These are phyloP conservation scores for Microplitis deprimator DNA, from an alignment of 2,888 invertebrate genomes.

Conservation along the genomic window DNA sequence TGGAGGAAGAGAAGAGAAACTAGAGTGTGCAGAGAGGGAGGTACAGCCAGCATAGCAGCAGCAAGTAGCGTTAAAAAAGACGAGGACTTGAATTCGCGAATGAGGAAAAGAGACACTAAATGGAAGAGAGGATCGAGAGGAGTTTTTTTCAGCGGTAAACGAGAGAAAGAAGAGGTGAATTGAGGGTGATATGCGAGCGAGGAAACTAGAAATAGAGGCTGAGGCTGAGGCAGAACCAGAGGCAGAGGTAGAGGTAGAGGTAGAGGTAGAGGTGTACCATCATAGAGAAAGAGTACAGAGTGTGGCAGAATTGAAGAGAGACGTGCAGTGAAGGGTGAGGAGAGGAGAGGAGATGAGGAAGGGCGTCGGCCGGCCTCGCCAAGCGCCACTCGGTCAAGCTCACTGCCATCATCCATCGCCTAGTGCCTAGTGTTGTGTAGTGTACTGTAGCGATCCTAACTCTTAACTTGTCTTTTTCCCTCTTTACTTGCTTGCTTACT, in stretches of 20 bases:
- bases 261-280: neutral
- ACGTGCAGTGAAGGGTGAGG: slow-evolving; percentile 22
- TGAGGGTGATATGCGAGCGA: neutral
- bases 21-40: slow-evolving; percentile 26
- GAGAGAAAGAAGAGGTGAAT: neutral
- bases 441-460: slow-evolving; percentile 48
- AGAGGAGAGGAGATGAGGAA: slow-evolving; percentile 55
- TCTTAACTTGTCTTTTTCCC: neutral
- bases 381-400: slow-evolving; percentile 69
- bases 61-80: slow-evolving; percentile 58
- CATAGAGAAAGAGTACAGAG: neutral
- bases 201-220: neutral
- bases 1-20: slow-evolving; percentile 39
- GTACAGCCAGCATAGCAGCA: slow-evolving; percentile 41
- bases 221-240: neutral
- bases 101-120: slow-evolving; percentile 10
- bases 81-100: slow-evolving; percentile 24
- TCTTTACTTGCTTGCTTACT: neutral
- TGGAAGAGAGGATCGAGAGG: slow-evolving; percentile 14
- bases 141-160: neutral
- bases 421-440: slow-evolving; percentile 33
- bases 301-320: slow-evolving; percentile 20
- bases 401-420: slow-evolving; percentile 64
- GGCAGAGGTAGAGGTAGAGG: neutral
- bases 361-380: slow-evolving; percentile 70